Base-by-base conservation (phyloP, 2,113 vertebrate species). In the Limnothrissa miodon region DNA sequence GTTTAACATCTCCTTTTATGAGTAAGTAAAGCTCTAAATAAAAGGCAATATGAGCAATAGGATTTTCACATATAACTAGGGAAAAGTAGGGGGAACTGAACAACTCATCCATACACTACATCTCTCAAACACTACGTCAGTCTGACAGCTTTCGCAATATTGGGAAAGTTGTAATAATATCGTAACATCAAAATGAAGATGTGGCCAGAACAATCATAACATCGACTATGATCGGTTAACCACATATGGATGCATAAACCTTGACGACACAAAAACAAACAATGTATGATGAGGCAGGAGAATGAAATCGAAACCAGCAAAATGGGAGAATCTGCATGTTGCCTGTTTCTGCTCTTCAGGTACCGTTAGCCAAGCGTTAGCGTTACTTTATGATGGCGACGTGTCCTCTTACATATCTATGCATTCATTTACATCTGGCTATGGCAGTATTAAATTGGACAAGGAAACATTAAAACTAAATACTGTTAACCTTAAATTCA, bases 81-180 rank as follows among this genome's bases (percentile, higher is more conserved):
- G 21, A 3, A 17, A 19, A 53, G 48, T 70, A 29, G 2, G 1
- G 29, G 1, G 59, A 62, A 62, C 59, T 29, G 13, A 17, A 74
- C 8, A 74, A 74, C 11, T 36, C 13, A 74, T 21, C 19, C 19
- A 74, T 33, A 74, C 66, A 17, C 59, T 33, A 74, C 66, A 17
- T n/a, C n/a, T 13, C 66, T 17, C 1, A 74, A 56, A 56, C 5
- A 74, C 25, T 74, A 33, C 66, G 66, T 74, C 66, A 74, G 36
- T 11, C 66, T 74, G 66, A 74, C 66, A 74, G 66, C 66, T 74
- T 74, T 74, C 66, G 29, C 66, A 74, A 74, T 74, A 36, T 33
- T 36, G 4, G 1, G 25, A 70, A 13, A 74, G 66, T 17, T 39
- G 46, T 11, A 48, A 56, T n/a, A n/a, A n/a, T n/a, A 56, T 19